Evolutionary conservation across 2,113 vertebrate species (phyloP), one percentile per base, ranked within the genome.

Genomic region (Leptosomus discolor): DNA sequence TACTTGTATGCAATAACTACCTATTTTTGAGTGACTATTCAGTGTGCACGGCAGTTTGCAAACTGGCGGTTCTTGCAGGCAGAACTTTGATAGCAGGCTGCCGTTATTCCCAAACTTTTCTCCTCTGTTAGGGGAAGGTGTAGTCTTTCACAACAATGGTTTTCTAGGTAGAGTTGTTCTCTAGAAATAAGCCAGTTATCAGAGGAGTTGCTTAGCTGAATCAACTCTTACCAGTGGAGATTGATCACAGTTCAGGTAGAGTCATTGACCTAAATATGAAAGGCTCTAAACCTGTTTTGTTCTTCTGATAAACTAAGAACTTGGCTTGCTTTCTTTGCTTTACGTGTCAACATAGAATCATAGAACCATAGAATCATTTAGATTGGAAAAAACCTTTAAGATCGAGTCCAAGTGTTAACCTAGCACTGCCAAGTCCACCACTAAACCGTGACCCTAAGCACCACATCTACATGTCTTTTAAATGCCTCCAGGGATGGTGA

Each of bases 41-140:
- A 6, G 27, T 45, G 15, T 1, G 0, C 12, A 0, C 22, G n/a
- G 71, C 63, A 69, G 0, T 63, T 67, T 46, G 46, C n/a, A 54
- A 68, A 18, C 27, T 27, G 50, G 22, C 71, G 32, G 23, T 46
- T 73, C 36, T 41, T 51, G 16, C 2, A 2, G 46, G 29, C 46
- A 74, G 51, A 67, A 37, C 20, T 29, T 45, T 9, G n/a, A 50
- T 39, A 32, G 26, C 51, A 36, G 37, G 27, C 51, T 87, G 80
- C 26, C 27, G 4, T 57, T 70, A 57, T 30, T 63, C 57, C 24
- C 16, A 20, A 19, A 27, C 4, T 7, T 11, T 48, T 50, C 57
- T 30, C 8, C 30, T 27, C 8, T 77, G 1, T 53, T 67, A 67
- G 51, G 39, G n/a, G n/a, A 58, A 56, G 27, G 16, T 8, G 19